These are phyloP conservation scores for Phylloscopus trochiloides DNA, from an alignment of 2,113 vertebrate genomes.

Conservation along the genomic window DNA sequence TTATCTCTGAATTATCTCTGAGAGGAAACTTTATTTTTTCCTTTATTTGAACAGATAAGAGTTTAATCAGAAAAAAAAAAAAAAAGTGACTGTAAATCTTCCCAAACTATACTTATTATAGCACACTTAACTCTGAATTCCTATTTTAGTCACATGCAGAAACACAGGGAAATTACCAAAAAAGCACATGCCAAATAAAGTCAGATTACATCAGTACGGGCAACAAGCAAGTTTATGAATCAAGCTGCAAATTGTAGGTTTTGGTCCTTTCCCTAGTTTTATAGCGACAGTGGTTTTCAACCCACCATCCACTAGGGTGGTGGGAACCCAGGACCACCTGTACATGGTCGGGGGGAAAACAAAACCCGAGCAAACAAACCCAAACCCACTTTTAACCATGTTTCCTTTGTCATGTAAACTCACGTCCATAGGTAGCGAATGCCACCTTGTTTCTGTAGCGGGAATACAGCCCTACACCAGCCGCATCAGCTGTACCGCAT, in stretches of 20 bases:
- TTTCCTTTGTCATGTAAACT: fast-evolving
- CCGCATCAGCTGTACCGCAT: fast-evolving
- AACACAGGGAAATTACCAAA: background rate
- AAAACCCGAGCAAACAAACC: background rate
- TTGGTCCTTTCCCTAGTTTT: background rate
- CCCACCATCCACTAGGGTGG: fast-evolving
- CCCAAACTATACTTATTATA: background rate
- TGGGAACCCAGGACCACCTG: background rate
- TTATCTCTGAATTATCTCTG: background rate
- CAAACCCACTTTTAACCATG: fast-evolving
- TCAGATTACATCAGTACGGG: background rate
- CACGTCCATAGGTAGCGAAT: fast-evolving
- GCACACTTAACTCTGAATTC: background rate
- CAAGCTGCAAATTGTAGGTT: background rate
- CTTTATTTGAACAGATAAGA: background rate
- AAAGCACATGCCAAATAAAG: background rate
- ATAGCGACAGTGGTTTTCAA: background rate
- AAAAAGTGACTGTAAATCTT: background rate
- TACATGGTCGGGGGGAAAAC: background rate
- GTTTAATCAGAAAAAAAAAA: background rate
- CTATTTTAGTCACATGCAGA: background rate
- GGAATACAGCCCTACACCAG: background rate
- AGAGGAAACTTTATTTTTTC: background rate
- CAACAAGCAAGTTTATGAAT: background rate
- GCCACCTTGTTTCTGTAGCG: background rate